A percentile compares a stretch with the other conserved stretches of the same genome.
phyloP scores from a whole-genome alignment of 2,797 vertebrate genomes.

The Sphenodon punctatus region DNA sequence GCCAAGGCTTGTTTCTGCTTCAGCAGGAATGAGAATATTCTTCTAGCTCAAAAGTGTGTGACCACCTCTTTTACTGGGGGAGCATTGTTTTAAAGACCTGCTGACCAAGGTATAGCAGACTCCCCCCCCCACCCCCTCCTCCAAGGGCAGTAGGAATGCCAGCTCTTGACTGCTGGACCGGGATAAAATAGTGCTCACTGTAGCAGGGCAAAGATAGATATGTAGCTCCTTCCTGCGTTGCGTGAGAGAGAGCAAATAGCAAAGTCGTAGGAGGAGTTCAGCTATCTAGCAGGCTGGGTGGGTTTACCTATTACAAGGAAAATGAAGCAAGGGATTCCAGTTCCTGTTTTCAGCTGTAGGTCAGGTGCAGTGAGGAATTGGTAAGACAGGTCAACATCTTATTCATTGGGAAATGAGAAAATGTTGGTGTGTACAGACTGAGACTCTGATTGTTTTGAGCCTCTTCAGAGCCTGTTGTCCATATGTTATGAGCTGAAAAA shows the following conservation, averaged over 20 bases:
- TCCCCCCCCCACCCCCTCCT: neutral
- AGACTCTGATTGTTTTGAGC: neutral
- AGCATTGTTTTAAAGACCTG: conserved; percentile 42
- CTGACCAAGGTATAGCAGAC: neutral
- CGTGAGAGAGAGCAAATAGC: neutral
- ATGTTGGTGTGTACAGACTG: neutral
- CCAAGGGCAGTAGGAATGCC: neutral
- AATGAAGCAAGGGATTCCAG: neutral
- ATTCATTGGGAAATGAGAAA: neutral
- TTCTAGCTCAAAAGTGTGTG: conserved; percentile 62
- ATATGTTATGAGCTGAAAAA: neutral
- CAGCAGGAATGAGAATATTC: conserved; percentile 59
- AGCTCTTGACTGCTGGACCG: neutral
- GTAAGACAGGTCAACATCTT: neutral
- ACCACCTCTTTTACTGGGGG: conserved; percentile 57
- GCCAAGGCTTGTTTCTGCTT: conserved; percentile 51
- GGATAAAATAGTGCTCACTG: neutral
- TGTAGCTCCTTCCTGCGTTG: too few species aligned
- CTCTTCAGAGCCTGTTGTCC: neutral
- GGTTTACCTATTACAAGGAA: neutral
- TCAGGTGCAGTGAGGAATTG: neutral
- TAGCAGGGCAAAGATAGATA: neutral
- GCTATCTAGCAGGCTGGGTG: neutral
- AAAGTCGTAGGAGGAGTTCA: neutral
- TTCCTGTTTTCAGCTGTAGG: neutral